Base-by-base conservation (phyloP, 2,888 invertebrate genomes). In the Heliconius hortense region DNA sequence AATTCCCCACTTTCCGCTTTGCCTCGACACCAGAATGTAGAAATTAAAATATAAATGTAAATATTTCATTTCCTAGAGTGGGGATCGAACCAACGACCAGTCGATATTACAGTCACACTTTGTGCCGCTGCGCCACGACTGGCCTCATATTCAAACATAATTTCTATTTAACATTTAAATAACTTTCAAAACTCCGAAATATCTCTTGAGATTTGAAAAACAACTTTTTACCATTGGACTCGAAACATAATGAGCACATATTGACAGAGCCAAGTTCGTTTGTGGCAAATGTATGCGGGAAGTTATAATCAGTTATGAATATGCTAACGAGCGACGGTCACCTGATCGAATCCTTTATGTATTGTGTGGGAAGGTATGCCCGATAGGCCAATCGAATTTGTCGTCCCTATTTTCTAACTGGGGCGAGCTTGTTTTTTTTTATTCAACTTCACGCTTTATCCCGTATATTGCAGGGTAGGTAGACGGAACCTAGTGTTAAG, bases 271-370 rank as follows among this genome's bases (percentile, higher is more conserved):
- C 68, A 73, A 76, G 73, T 78, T 72, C 24, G 43, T 73, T 70
- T 63, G 71, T n/a, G 59, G 62, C 62, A 74, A 79, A 75, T 76
- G 73, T 78, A 80, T 79, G 76, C 77, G 73, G 60, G 76, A 80
- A 80, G 77, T 80, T 80, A 79, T 79, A 79, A 78, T 79, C 68
- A 77, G 63, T 75, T 77, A 79, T 79, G 75, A 80, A 80, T 80
- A 80, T 80, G 80, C 66, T 77, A 79, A 77, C 79, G 78, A 74
- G 28, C 66, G 56, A 5, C 56, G 71, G 70, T 31, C 68, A 76
- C 67, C 72, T 63, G 72, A 28, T 66, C 48, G 48, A 48, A 48
- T 18, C 48, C 48, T 48, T 48, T 48, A 48, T 21, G 69, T 63
- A 76, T 74, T 74, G 64, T 56, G 53, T 21, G 56, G 39, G n/a